phyloP scores from a whole-genome alignment of 2,888 invertebrate species.

The Cheilosia scutellata region DNA sequence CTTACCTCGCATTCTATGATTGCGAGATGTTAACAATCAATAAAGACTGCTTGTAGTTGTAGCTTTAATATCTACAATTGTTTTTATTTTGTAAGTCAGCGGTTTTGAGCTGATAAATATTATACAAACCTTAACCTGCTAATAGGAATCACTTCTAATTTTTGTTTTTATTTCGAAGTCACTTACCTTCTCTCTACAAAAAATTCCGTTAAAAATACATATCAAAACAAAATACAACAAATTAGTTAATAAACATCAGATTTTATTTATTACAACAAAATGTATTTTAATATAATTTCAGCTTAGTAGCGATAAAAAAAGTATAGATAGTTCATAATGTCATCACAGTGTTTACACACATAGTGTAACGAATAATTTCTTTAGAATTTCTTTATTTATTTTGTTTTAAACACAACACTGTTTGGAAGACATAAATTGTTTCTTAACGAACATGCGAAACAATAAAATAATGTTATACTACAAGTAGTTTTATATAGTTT shows the following conservation, averaged over 20 bases:
- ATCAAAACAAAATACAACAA: background rate
- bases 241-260: background rate
- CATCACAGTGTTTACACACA: slow-evolving; percentile 45
- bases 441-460: slow-evolving; percentile 10
- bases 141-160: no score
- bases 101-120: no score
- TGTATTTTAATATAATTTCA: slow-evolving; percentile 13
- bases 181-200: background rate
- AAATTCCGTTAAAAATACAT: background rate
- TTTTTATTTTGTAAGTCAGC: no score
- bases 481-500: slow-evolving; percentile 10
- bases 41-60: no score
- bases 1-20: no score
- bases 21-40: no score
- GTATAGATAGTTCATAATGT: slow-evolving; percentile 4
- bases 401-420: slow-evolving; percentile 36
- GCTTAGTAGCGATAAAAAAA: slow-evolving; percentile 24
- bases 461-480: slow-evolving; percentile 21
- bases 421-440: slow-evolving; percentile 49
- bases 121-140: no score
- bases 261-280: slow-evolving; percentile 39
- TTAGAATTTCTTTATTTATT: background rate
- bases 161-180: no score
- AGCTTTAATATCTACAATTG: no score
- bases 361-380: no score